Base-by-base conservation (phyloP, 2,888 invertebrate species). In the Tipula helvola region DNA sequence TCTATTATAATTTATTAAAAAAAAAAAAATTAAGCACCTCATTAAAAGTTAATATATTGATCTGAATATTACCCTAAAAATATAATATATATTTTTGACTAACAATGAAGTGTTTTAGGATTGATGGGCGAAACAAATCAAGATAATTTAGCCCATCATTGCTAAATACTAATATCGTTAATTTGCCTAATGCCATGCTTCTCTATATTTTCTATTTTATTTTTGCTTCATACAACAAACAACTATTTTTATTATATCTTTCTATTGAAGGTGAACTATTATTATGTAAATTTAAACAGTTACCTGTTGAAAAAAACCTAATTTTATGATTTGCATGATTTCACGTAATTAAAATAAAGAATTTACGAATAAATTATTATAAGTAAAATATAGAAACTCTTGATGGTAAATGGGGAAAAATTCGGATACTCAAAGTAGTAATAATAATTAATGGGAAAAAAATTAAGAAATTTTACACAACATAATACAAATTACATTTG, bases 1-100 rank as follows among this genome's bases (percentile, higher is more conserved):
- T 71, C n/a, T 47, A 83, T 83, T 86, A 47, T n/a, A 44, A 41
- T 83, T 86, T 83, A 87, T 42, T 86, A 12, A 10, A 39, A 84
- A 84, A 84, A 84, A 84, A 1, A 86, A 86, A 85, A 86, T 16
- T 86, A 86, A 85, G 44, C 28, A 84, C 84, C 84, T 84, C 84
- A 84, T 84, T 84, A 84, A 84, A 71, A 71, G 28, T 71, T 71
- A 71, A 71, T 28, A 28, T 28, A 71, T 71, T 71, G 71, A 71
- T 71, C 8, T 71, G 71, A 71, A 71, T 8, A 10, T 10, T 71
- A 71, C 28, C 71, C 28, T 28, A 71, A 71, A 28, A 28, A 71
- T 71, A 71, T 44, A 44, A 28, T 10, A 12, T 12, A 44, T 10
- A 44, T 44, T 16, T 71, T 28, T 71, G 28, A 71, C 28, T 71